Percentiles rank a stretch among this genome's conserved stretches.
Evolutionary conservation across 2,797 vertebrate genomes (phyloP).

Genomic region (Buceros bicornis): DNA sequence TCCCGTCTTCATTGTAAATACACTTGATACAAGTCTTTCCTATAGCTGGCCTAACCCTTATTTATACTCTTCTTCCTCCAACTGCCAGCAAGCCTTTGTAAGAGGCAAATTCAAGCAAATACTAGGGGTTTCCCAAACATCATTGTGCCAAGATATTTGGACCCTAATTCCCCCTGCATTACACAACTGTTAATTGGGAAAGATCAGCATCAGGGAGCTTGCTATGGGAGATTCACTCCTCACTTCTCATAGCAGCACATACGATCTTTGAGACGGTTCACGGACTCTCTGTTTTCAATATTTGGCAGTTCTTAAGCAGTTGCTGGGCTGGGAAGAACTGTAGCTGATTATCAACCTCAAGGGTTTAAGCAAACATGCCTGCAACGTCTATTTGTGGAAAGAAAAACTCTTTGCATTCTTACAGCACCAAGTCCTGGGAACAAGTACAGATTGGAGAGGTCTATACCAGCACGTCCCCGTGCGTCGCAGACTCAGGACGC

Average conservation of each 20-base stretch:
- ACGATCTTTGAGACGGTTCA: background rate
- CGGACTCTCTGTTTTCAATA: background rate
- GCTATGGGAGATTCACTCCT: background rate
- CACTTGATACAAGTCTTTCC: rapidly evolving
- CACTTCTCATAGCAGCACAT: background rate
- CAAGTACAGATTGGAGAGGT: background rate
- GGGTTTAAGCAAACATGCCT: conserved; percentile 61
- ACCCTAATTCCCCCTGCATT: background rate
- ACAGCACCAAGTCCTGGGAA: conserved; percentile 50
- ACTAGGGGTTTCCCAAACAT: background rate
- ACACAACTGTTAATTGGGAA: background rate
- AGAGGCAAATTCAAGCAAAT: background rate
- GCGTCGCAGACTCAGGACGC: background rate
- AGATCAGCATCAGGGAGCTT: background rate
- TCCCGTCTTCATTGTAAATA: background rate
- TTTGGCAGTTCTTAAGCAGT: conserved; percentile 23
- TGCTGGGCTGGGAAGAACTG: conserved; percentile 26
- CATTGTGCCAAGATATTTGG: background rate
- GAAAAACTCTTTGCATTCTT: conserved; percentile 35
- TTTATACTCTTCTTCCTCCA: background rate
- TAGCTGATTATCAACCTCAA: conserved; percentile 51
- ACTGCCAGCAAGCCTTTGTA: background rate
- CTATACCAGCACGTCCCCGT: background rate
- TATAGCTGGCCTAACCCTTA: background rate
- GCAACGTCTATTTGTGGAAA: conserved; percentile 45